Conservation (phyloP, 2,888 invertebrate species). For the Sepioteuthis lessoniana region DNA sequence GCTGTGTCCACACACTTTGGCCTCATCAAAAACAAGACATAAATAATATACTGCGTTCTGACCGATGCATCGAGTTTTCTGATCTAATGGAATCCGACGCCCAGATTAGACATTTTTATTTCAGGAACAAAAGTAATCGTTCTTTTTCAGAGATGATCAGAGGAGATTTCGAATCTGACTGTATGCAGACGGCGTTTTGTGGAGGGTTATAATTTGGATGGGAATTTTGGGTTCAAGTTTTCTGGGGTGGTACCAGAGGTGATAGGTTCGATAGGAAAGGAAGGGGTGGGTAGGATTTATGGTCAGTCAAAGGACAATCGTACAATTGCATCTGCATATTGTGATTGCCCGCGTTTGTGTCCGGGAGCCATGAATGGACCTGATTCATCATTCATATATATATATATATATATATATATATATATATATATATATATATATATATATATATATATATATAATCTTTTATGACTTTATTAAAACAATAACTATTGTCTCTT, state of each 20-base stretch:
- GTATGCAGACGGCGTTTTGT: not conserved
- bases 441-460: not conserved
- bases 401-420: not conserved
- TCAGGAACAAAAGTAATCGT: conserved; percentile 33
- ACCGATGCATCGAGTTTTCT: not conserved
- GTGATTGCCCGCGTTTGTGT: not conserved
- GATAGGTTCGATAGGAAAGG: not conserved
- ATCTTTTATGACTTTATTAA: not conserved
- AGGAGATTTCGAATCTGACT: not conserved
- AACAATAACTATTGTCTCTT: not conserved
- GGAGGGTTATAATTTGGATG: not conserved
- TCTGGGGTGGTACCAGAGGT: not conserved
- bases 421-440: not conserved
- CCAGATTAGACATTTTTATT: conserved; percentile 7
- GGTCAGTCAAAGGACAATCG: conserved; percentile 33
- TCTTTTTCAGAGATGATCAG: not conserved
- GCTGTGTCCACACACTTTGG: not conserved
- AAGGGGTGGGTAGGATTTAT: not conserved
- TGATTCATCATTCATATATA: not conserved
- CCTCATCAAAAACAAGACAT: not conserved
- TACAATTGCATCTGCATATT: conserved; percentile 33
- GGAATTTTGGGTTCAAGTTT: not conserved
- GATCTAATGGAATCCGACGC: not conserved
- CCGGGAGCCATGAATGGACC: not conserved
- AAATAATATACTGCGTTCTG: not conserved